These are phyloP conservation scores for Macrobrachium rosenbergii DNA, from an alignment of 1,140 invertebrate genomes.

Conservation along the genomic window DNA sequence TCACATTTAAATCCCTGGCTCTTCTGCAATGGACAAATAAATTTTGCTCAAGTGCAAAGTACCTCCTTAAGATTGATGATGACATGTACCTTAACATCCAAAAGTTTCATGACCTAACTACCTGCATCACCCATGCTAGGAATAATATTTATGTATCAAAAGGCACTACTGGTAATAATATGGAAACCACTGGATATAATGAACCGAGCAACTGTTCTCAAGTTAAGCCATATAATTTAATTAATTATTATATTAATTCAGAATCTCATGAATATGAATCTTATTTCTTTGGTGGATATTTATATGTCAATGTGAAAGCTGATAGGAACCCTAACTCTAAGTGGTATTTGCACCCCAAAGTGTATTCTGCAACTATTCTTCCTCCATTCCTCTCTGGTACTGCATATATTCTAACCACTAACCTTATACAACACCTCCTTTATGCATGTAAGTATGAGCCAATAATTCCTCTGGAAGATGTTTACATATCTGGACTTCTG, in stretches of 20 bases:
- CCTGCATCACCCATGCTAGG: constrained; percentile 28
- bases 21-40: constrained; percentile 70
- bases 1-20: constrained; percentile 72
- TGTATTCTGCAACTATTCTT: constrained; percentile 64
- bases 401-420: constrained; percentile 66
- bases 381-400: constrained; percentile 68
- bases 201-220: neutral
- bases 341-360: constrained; percentile 43
- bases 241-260: constrained; percentile 57
- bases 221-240: constrained; percentile 30
- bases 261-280: constrained; percentile 59
- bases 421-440: constrained; percentile 65
- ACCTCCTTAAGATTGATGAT: constrained; percentile 67
- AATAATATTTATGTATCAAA: constrained; percentile 3
- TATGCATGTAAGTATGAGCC: constrained; percentile 65
- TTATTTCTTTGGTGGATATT: constrained; percentile 64
- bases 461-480: constrained; percentile 71
- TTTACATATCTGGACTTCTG: constrained; percentile 71
- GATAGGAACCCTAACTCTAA: constrained; percentile 49
- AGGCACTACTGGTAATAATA: neutral
- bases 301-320: constrained; percentile 47
- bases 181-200: neutral
- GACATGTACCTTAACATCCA: constrained; percentile 66
- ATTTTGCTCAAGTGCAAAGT: constrained; percentile 61
- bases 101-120: constrained; percentile 38